These are phyloP conservation scores for Uria aalge DNA, from an alignment of 2,113 vertebrate genomes.

Conservation along the genomic window DNA sequence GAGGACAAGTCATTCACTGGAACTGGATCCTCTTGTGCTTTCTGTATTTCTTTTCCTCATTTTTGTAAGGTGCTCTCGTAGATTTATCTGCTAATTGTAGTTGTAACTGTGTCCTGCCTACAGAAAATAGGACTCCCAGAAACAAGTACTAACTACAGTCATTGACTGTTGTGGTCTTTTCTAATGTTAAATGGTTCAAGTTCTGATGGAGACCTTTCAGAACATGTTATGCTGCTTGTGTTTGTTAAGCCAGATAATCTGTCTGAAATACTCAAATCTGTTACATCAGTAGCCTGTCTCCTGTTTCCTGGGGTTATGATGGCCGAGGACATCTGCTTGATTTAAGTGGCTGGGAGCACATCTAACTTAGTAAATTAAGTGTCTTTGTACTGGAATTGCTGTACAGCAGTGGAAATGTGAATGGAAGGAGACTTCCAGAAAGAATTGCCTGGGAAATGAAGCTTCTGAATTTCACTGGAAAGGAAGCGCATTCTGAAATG, in stretches of 20 bases:
- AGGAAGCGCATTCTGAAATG: not conserved
- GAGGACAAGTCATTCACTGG: not conserved
- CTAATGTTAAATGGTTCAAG: fast-evolving
- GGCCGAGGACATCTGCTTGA: not conserved
- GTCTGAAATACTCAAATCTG: not conserved
- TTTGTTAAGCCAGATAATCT: not conserved
- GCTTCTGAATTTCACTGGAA: not conserved
- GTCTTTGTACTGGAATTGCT: not conserved
- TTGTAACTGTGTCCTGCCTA: not conserved
- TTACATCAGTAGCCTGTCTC: not conserved
- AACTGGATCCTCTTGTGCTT: not conserved
- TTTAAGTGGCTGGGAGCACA: not conserved
- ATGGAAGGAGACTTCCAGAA: not conserved
- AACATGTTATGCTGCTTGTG: not conserved
- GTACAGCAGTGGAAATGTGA: fast-evolving
- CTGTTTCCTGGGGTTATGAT: not conserved
- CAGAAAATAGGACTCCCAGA: not conserved
- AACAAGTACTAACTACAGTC: not conserved
- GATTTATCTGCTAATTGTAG: not conserved
- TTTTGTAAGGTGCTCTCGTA: not conserved
- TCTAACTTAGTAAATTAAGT: not conserved
- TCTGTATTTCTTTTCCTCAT: not conserved
- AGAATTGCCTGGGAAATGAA: not conserved
- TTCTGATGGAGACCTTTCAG: not conserved
- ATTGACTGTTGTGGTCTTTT: not conserved